A percentile compares a stretch with the other conserved stretches of the same genome.
phyloP scores from a whole-genome alignment of 2,888 invertebrate genomes.

The Dione juno region DNA sequence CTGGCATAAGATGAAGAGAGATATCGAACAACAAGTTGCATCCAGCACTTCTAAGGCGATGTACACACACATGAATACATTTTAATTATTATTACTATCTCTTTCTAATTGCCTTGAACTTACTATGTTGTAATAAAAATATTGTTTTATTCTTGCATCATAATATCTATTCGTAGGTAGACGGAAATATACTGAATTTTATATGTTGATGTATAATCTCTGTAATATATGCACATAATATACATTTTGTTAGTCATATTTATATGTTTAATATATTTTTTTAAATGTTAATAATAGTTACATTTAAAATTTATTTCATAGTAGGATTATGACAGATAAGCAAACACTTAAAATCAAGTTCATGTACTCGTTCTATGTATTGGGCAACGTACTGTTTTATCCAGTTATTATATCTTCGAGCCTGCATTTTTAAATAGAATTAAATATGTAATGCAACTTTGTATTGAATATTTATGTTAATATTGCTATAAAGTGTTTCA shows the following conservation, averaged over 20 bases:
- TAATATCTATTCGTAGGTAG: not conserved
- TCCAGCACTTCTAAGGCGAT: constrained; percentile 59
- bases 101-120: constrained; percentile 61
- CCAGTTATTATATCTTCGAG: not conserved
- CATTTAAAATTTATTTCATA: not conserved
- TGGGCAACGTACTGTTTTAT: constrained; percentile 7
- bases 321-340: not conserved
- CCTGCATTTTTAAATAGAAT: not conserved
- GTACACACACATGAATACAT: constrained; percentile 59
- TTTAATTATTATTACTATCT: constrained; percentile 68
- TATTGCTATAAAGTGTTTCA: constrained; percentile 45
- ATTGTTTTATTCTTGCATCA: constrained; percentile 2
- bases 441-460: constrained; percentile 20
- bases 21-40: constrained; percentile 62
- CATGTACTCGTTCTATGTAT: not conserved
- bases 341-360: not conserved
- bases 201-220: too few species aligned
- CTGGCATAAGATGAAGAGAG: constrained; percentile 64
- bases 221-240: not conserved
- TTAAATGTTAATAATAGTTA: too few species aligned
- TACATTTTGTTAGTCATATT: not conserved
- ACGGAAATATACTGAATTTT: not conserved
- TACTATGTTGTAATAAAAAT: constrained; percentile 27
- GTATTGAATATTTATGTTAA: constrained; percentile 38
- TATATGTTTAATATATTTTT: not conserved